Evolutionary conservation across 2,113 vertebrate species (phyloP).

Genomic region (Dinomys branickii): DNA sequence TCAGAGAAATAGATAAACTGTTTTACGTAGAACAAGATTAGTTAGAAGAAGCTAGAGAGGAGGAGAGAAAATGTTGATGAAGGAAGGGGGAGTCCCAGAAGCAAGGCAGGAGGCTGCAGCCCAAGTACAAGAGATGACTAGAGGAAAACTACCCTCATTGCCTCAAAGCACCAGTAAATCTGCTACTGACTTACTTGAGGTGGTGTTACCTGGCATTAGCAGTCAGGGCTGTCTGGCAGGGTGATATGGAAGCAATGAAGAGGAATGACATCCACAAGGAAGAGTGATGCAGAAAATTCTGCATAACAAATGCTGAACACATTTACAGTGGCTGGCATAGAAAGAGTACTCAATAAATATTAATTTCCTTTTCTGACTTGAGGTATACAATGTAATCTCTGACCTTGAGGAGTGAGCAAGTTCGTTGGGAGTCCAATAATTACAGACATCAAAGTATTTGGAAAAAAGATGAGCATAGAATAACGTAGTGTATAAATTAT

Average conservation of each 20-base stretch:
- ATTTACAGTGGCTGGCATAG: background rate
- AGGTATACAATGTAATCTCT: background rate
- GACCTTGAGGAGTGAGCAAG: background rate
- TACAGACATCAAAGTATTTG: background rate
- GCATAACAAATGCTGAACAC: background rate
- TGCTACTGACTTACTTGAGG: slow-evolving; percentile 23
- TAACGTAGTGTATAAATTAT: background rate
- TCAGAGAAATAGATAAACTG: background rate
- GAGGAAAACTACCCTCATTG: slow-evolving; percentile 44
- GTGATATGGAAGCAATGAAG: slow-evolving; percentile 14
- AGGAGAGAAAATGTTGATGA: background rate
- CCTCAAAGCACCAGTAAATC: slow-evolving; percentile 55
- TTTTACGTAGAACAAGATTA: background rate
- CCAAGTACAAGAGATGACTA: slow-evolving; percentile 5
- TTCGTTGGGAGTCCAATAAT: background rate
- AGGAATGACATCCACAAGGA: background rate
- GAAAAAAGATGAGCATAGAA: background rate
- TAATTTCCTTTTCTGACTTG: slow-evolving; percentile 33
- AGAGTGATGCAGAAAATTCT: slow-evolving; percentile 6
- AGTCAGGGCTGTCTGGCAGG: background rate
- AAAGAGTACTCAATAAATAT: slow-evolving; percentile 10
- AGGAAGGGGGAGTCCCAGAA: background rate
- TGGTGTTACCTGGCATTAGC: background rate
- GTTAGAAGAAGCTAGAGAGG: slow-evolving; percentile 4
- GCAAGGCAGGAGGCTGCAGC: background rate